A percentile compares a stretch with the other conserved stretches of the same genome.
Evolutionary conservation across 1,140 invertebrate species (phyloP).

Genomic region (Leptestheria dahalacensis): DNA sequence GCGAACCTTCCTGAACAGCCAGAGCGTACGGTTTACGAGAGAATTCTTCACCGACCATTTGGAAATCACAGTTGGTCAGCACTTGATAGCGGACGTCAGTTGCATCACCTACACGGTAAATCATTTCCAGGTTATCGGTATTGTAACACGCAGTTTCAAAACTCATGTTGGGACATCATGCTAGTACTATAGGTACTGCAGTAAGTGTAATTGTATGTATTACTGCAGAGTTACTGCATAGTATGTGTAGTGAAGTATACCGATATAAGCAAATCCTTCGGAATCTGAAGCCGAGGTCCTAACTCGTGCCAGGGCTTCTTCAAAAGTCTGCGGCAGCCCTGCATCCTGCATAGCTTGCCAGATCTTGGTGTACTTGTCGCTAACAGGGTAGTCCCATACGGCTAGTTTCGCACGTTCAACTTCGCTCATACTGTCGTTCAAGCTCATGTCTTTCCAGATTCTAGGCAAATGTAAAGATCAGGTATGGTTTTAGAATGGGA

Average conservation of each 20-base stretch:
- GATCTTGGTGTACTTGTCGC: constrained; percentile 96
- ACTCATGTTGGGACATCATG: background rate
- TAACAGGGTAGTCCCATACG: constrained; percentile 97
- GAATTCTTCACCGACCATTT: constrained; percentile 85
- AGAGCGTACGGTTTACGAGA: constrained; percentile 91
- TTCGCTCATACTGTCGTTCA: constrained; percentile 79
- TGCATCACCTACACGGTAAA: constrained; percentile 51
- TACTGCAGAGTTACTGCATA: background rate
- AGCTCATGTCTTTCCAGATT: constrained; percentile 94
- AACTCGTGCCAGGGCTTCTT: constrained; percentile 65
- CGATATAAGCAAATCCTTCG: constrained; percentile 84
- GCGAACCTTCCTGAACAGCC: constrained; percentile 88
- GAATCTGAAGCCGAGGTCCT: constrained; percentile 50
- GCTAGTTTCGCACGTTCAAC: constrained; percentile 81
- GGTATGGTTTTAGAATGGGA: constrained; percentile 4
- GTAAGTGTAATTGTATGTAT: constrained; percentile 4
- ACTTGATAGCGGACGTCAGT: constrained; percentile 76
- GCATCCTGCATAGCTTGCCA: constrained; percentile 93
- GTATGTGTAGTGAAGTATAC: constrained; percentile 25
- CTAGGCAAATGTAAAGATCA: constrained; percentile 33
- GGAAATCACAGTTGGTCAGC: constrained; percentile 78
- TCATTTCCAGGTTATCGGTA: no score
- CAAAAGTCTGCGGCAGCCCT: constrained; percentile 52
- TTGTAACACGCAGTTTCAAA: no score
- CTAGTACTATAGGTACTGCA: background rate